These are phyloP conservation scores for Tetrao urogallus DNA, from an alignment of 2,113 vertebrate species.

Conservation along the genomic window DNA sequence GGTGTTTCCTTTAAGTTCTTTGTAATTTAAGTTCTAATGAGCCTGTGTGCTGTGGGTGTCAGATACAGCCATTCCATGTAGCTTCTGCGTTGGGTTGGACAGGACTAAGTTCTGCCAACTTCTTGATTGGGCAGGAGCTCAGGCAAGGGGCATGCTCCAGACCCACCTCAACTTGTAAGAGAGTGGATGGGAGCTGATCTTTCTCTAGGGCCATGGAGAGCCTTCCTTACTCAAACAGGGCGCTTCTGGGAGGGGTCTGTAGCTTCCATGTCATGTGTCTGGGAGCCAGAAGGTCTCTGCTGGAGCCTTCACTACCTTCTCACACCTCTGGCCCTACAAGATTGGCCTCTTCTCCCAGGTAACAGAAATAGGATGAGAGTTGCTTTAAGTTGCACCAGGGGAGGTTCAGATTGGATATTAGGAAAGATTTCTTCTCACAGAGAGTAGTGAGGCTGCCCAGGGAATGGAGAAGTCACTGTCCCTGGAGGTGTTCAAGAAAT, in stretches of 20 bases:
- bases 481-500: too few relatives aligned
- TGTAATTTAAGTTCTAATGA: not conserved
- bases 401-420: too few relatives aligned
- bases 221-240: not conserved
- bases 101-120: rapidly evolving
- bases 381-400: too few relatives aligned
- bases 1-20: not conserved
- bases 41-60: not conserved
- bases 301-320: not conserved
- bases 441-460: too few relatives aligned
- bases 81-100: not conserved
- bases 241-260: not conserved
- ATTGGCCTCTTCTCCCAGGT: too few relatives aligned
- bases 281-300: not conserved
- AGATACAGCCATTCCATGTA: not conserved
- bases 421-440: too few relatives aligned
- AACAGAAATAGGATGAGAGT: too few relatives aligned
- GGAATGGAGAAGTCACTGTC: too few relatives aligned
- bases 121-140: not conserved
- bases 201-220: not conserved
- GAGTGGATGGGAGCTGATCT: not conserved
- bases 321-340: rapidly evolving
- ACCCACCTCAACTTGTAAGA: not conserved
- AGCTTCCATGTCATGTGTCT: not conserved
- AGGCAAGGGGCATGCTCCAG: not conserved